These are phyloP conservation scores for Phaedon cochleariae DNA, from an alignment of 2,888 invertebrate genomes.

Conservation along the genomic window DNA sequence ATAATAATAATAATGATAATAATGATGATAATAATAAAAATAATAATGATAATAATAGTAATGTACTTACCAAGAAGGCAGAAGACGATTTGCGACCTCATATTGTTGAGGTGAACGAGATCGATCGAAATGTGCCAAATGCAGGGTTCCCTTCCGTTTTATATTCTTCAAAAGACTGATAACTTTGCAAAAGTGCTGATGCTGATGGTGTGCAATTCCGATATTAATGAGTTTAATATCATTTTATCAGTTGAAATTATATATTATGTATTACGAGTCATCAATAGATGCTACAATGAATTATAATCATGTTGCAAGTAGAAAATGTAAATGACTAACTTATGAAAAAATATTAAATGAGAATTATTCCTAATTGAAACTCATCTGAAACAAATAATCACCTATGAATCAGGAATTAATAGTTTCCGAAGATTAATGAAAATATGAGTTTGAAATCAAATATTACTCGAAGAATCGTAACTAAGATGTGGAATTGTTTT, in stretches of 20 bases:
- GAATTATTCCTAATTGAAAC: too few relatives aligned
- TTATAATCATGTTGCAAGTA: background rate
- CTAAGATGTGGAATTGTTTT: too few relatives aligned
- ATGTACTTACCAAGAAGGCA: conserved; percentile 56
- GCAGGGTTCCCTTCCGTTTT: background rate
- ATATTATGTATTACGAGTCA: background rate
- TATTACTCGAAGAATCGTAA: too few relatives aligned
- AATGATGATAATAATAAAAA: too few relatives aligned
- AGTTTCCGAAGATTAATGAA: too few relatives aligned
- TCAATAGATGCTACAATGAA: background rate
- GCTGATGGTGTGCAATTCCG: background rate
- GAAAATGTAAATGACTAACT: background rate
- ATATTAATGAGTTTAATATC: background rate
- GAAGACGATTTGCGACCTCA: conserved; percentile 58
- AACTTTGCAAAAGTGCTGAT: background rate
- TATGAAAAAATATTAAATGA: too few relatives aligned
- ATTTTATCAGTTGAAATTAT: background rate
- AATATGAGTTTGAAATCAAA: too few relatives aligned
- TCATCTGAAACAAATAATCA: too few relatives aligned
- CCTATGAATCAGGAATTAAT: too few relatives aligned
- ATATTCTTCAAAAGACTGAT: background rate
- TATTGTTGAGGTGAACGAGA: conserved; percentile 46
- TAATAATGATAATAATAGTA: too few relatives aligned
- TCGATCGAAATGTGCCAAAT: conserved; percentile 44
- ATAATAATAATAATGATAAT: too few relatives aligned